Conservation (phyloP, 2,888 invertebrate species). For the Priapulus caudatus region DNA sequence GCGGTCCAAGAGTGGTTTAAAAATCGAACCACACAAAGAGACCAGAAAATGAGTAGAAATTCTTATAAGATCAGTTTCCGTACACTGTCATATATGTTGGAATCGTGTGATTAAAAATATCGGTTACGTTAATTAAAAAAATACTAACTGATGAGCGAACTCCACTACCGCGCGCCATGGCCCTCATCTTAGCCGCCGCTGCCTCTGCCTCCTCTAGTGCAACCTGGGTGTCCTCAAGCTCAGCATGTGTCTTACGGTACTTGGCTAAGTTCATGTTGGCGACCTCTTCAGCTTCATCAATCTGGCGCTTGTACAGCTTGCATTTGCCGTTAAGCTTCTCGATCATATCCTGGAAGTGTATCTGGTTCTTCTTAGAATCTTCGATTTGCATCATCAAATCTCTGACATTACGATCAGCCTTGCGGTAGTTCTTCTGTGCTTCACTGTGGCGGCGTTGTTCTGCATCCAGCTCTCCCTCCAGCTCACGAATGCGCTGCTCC, state of each 20-base stretch:
- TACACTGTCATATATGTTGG: too few species aligned
- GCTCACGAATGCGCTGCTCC: slow-evolving; percentile 68
- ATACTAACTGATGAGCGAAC: too few species aligned
- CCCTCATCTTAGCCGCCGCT: slow-evolving; percentile 92
- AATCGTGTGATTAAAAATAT: too few species aligned
- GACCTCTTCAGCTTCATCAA: too few species aligned
- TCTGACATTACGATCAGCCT: slow-evolving; percentile 42
- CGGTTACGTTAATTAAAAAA: too few species aligned
- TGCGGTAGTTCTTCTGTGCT: slow-evolving; percentile 41
- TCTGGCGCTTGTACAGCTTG: slow-evolving; percentile 44
- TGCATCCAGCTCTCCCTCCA: slow-evolving; percentile 77
- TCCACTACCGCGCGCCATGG: too few species aligned
- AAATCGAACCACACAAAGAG: too few species aligned
- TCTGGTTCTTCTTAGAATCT: slow-evolving; percentile 43
- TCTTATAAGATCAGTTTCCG: too few species aligned
- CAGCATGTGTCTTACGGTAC: slow-evolving; percentile 71
- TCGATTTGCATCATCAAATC: slow-evolving; percentile 40
- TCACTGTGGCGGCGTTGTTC: slow-evolving; percentile 45
- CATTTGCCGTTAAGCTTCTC: slow-evolving; percentile 44
- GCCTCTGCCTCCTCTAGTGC: slow-evolving; percentile 92
- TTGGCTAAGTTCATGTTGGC: slow-evolving; percentile 58
- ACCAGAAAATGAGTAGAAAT: too few species aligned
- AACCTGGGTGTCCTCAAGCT: slow-evolving; percentile 92
- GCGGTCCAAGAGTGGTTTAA: too few species aligned
- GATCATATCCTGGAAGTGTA: slow-evolving; percentile 41